These are phyloP conservation scores for Lethocerus indicus DNA, from an alignment of 1,140 invertebrate species.

Conservation along the genomic window DNA sequence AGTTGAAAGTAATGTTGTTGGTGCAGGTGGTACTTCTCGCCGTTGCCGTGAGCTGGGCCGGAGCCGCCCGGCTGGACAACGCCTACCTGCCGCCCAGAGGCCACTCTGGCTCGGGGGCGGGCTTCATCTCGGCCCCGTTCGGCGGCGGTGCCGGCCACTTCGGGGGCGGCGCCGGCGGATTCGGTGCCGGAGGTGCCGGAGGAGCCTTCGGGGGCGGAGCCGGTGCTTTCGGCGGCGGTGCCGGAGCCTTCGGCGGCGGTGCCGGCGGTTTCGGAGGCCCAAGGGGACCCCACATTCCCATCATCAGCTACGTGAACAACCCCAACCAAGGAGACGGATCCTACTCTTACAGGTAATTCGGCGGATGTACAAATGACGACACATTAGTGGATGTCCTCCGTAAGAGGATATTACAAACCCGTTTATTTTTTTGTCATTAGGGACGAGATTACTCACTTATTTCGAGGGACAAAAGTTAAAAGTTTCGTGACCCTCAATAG, in stretches of 20 bases:
- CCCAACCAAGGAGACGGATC: conserved; percentile 17
- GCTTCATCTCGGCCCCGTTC: not conserved
- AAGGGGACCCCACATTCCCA: conserved; percentile 13
- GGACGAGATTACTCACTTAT: no score
- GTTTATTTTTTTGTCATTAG: no score
- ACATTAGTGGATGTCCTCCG: no score
- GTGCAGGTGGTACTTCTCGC: no score
- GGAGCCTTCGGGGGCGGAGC: no score
- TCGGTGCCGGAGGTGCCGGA: no score
- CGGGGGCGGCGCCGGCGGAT: no score
- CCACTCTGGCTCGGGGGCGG: not conserved
- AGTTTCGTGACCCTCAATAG: no score
- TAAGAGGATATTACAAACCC: no score
- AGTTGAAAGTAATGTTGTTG: no score
- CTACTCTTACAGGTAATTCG: conserved; percentile 17
- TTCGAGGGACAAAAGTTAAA: no score
- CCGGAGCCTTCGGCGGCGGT: conserved; percentile 6
- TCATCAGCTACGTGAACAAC: conserved; percentile 13
- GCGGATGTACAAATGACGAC: no score
- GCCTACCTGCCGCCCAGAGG: not conserved
- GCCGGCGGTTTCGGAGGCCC: conserved; percentile 1
- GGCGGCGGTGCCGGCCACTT: not conserved
- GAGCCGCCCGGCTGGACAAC: not conserved
- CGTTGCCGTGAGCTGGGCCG: not conserved
- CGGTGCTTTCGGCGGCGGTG: not conserved